phyloP scores from a whole-genome alignment of 1,140 invertebrate species.

The Caenorhabditis inopinata region DNA sequence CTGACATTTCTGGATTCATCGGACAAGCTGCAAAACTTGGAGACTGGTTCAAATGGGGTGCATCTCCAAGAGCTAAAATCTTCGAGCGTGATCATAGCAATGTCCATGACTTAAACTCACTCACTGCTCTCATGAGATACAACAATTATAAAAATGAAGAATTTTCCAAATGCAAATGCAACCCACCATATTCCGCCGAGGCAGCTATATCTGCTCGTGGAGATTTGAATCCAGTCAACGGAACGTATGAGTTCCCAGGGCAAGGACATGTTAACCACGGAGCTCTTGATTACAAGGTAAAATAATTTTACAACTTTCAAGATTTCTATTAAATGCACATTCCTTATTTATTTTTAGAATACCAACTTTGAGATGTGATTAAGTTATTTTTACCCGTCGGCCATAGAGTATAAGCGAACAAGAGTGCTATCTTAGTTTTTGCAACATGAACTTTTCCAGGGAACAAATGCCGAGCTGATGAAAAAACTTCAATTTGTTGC shows the following conservation, averaged over 20 bases:
- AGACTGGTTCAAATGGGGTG: constrained; percentile 75
- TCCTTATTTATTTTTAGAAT: too few relatives aligned
- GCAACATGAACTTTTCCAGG: constrained; percentile 51
- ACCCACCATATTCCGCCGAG: constrained; percentile 75
- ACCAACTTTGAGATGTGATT: too few relatives aligned
- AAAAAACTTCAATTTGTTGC: constrained; percentile 70
- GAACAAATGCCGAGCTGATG: constrained; percentile 67
- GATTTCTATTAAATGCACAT: too few relatives aligned
- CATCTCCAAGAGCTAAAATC: constrained; percentile 40
- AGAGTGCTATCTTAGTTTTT: too few relatives aligned
- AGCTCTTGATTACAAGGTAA: constrained; percentile 74
- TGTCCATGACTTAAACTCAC: constrained; percentile 70
- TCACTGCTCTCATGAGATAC: constrained; percentile 74
- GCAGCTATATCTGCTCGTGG: constrained; percentile 75
- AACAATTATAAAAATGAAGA: constrained; percentile 76
- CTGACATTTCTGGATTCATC: constrained; percentile 67
- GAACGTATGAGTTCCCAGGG: constrained; percentile 73
- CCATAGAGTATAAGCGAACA: too few relatives aligned
- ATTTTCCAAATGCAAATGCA: constrained; percentile 74
- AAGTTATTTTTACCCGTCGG: too few relatives aligned
- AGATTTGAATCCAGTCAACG: constrained; percentile 75
- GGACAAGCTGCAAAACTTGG: constrained; percentile 73
- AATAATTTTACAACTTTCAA: too few relatives aligned
- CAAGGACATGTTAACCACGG: constrained; percentile 73
- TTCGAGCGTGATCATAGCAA: constrained; percentile 72